These are phyloP conservation scores for Ginglymostoma cirratum DNA, from an alignment of 2,113 vertebrate species.

Conservation along the genomic window DNA sequence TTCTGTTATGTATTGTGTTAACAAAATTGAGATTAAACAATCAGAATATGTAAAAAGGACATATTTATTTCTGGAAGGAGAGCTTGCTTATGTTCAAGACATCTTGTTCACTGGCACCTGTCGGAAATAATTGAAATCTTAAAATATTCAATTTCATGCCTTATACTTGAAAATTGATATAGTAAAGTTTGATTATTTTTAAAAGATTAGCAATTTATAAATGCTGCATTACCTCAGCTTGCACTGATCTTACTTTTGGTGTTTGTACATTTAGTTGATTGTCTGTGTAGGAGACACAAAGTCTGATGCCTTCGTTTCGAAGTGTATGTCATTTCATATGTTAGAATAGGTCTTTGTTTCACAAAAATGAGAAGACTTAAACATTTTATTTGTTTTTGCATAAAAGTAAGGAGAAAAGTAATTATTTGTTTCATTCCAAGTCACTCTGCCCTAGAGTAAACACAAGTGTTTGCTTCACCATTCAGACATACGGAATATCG, in stretches of 20 bases:
- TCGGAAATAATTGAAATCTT: neutral
- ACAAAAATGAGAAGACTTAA: neutral
- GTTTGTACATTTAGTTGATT: neutral
- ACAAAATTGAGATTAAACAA: neutral
- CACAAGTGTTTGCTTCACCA: neutral
- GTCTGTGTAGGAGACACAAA: neutral
- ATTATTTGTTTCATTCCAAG: neutral
- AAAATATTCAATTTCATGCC: neutral
- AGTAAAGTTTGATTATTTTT: neutral
- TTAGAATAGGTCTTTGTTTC: neutral
- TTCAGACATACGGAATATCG: neutral
- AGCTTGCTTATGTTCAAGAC: neutral
- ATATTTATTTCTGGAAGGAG: neutral
- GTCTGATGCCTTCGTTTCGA: neutral
- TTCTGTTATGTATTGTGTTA: neutral
- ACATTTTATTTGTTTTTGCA: neutral
- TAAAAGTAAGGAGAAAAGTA: neutral
- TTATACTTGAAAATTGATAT: neutral
- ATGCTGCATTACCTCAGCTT: neutral
- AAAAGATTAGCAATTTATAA: neutral
- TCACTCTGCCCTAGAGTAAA: neutral
- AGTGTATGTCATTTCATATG: neutral
- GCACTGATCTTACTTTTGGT: neutral
- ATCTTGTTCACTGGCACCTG: neutral
- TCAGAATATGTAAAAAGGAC: neutral